Evolutionary conservation across 2,888 invertebrate genomes (phyloP).

Genomic region (Scotopteryx bipunctaria): DNA sequence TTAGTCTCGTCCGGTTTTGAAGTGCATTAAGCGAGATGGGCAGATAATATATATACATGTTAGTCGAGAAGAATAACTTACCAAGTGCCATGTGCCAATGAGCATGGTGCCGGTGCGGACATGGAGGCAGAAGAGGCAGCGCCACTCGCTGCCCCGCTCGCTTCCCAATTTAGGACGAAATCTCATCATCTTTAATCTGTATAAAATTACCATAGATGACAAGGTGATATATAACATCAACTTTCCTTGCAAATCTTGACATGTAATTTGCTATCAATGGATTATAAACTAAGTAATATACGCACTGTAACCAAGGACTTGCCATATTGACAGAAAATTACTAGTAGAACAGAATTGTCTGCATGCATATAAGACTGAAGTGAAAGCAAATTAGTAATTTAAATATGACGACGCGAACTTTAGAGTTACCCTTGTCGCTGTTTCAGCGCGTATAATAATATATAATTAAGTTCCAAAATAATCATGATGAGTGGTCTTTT

Average conservation of each 20-base stretch:
- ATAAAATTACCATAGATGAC: background rate
- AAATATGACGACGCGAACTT: too few species aligned
- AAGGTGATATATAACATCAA: background rate
- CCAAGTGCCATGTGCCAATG: conserved; percentile 93
- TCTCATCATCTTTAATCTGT: conserved; percentile 73
- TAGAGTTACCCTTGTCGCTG: too few species aligned
- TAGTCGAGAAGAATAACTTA: conserved; percentile 81
- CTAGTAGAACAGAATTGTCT: background rate
- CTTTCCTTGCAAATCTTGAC: background rate
- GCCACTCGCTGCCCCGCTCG: conserved; percentile 88
- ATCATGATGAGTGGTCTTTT: too few species aligned
- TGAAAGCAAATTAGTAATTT: background rate
- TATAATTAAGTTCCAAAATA: too few species aligned
- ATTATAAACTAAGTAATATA: too few species aligned
- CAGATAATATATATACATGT: too few species aligned
- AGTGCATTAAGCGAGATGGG: too few species aligned
- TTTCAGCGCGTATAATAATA: too few species aligned
- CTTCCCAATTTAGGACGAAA: conserved; percentile 86
- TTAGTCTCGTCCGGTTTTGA: too few species aligned
- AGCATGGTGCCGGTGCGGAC: conserved; percentile 92
- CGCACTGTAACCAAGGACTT: background rate
- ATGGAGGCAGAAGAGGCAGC: conserved; percentile 91
- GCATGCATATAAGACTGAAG: background rate
- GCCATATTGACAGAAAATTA: background rate
- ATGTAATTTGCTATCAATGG: too few species aligned